These are phyloP conservation scores for Sarcophaga bullata DNA, from an alignment of 1,140 invertebrate species.

Conservation along the genomic window DNA sequence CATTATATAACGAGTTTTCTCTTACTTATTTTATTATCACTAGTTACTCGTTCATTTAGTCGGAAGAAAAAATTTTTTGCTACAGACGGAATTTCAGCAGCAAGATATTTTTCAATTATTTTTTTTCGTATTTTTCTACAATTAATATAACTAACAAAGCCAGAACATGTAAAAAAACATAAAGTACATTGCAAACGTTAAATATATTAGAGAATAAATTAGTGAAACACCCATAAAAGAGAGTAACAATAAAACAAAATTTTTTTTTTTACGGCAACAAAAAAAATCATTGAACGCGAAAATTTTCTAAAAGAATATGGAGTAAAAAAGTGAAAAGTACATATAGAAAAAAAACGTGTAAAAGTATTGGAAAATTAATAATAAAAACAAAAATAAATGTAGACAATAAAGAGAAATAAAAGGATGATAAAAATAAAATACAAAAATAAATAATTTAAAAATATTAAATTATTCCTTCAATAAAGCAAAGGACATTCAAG, in stretches of 20 bases:
- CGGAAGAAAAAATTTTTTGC: constrained; percentile 11
- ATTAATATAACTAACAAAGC: neutral
- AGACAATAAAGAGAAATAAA: constrained; percentile 19
- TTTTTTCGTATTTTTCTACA: constrained; percentile 33
- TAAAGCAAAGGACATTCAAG: constrained; percentile 32
- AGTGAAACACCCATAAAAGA: neutral
- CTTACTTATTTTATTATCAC: neutral
- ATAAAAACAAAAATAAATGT: neutral
- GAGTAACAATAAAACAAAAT: neutral
- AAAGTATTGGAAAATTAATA: constrained; percentile 17
- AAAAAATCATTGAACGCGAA: constrained; percentile 40
- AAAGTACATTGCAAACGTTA: neutral
- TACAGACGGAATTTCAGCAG: constrained; percentile 6
- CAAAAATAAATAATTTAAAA: neutral
- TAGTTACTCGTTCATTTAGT: constrained; percentile 4
- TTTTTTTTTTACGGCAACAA: neutral
- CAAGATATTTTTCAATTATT: neutral
- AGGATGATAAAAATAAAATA: neutral
- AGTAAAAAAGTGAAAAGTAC: constrained; percentile 27
- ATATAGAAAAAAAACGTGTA: constrained; percentile 24
- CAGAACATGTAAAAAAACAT: constrained; percentile 27
- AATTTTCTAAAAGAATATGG: constrained; percentile 34
- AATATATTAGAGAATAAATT: neutral
- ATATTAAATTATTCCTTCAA: neutral
- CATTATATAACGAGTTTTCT: neutral